A percentile compares a stretch with the other conserved stretches of the same genome.
Evolutionary conservation across 2,888 invertebrate genomes (phyloP).

Genomic region (Odontocolon sp.): DNA sequence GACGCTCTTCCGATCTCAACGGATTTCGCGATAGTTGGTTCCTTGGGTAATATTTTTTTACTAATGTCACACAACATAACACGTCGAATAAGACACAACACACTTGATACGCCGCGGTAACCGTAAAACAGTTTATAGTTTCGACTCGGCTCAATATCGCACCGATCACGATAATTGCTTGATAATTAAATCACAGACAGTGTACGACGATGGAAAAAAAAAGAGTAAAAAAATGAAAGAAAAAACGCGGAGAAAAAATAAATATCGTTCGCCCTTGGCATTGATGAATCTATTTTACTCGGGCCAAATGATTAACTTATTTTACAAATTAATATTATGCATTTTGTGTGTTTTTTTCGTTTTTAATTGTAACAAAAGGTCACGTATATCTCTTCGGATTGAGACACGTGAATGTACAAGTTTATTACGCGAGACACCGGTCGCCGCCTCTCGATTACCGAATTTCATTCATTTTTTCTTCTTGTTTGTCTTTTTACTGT

Average conservation of each 20-base stretch:
- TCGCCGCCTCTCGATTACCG: conserved; percentile 4
- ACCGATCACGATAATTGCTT: conserved; percentile 62
- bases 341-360: no score
- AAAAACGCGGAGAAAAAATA: background rate
- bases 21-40: no score
- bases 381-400: conserved; percentile 69
- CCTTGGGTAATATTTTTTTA: no score
- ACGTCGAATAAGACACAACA: no score
- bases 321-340: conserved; percentile 75
- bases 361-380: conserved; percentile 71
- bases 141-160: no score
- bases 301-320: conserved; percentile 70
- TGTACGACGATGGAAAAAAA: conserved; percentile 67
- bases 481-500: conserved; percentile 3
- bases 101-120: no score
- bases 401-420: conserved; percentile 73
- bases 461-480: conserved; percentile 23
- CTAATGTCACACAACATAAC: no score
- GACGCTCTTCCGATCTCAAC: no score
- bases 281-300: conserved; percentile 65
- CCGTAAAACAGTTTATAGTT: no score
- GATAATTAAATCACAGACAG: conserved; percentile 77
- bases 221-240: conserved; percentile 49
- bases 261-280: conserved; percentile 51
- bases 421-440: conserved; percentile 61